Percentiles rank a stretch among this genome's conserved stretches.
Evolutionary conservation across 1,140 invertebrate species (phyloP).

Genomic region (Orchestia grillus): DNA sequence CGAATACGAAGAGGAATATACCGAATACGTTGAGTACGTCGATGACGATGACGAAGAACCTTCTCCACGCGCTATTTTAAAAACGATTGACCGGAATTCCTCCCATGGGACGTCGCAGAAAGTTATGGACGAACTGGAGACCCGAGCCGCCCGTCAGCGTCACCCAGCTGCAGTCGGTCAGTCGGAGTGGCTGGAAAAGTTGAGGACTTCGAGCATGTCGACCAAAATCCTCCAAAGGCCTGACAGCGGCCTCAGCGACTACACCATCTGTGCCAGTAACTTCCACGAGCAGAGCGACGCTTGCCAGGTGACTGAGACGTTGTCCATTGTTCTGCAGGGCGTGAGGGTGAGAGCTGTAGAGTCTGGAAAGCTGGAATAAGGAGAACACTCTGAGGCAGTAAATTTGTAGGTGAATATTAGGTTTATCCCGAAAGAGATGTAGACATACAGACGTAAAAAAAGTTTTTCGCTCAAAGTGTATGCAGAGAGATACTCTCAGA

Average conservation of each 20-base stretch:
- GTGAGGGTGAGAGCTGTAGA: neutral
- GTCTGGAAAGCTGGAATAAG: neutral
- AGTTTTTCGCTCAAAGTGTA: too few species aligned
- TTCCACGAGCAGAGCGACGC: neutral
- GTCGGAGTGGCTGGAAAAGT: neutral
- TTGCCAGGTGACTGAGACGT: neutral
- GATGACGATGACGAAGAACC: neutral
- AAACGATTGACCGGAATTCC: neutral
- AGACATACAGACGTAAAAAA: too few species aligned
- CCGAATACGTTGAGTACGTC: neutral
- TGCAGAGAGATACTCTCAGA: too few species aligned
- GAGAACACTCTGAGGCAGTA: neutral
- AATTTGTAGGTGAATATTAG: neutral
- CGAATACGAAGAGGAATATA: neutral
- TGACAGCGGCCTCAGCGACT: neutral
- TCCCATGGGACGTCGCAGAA: neutral
- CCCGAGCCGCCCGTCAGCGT: too few species aligned
- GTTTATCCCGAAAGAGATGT: too few species aligned
- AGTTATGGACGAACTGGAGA: neutral
- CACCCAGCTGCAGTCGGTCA: neutral
- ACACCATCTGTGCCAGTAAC: constrained; percentile 26
- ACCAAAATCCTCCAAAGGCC: neutral
- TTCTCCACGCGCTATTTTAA: neutral
- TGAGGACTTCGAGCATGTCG: neutral
- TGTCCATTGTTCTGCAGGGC: neutral